Evolutionary conservation across 1,140 invertebrate genomes (phyloP).

Genomic region (Cydia fagiglandana): DNA sequence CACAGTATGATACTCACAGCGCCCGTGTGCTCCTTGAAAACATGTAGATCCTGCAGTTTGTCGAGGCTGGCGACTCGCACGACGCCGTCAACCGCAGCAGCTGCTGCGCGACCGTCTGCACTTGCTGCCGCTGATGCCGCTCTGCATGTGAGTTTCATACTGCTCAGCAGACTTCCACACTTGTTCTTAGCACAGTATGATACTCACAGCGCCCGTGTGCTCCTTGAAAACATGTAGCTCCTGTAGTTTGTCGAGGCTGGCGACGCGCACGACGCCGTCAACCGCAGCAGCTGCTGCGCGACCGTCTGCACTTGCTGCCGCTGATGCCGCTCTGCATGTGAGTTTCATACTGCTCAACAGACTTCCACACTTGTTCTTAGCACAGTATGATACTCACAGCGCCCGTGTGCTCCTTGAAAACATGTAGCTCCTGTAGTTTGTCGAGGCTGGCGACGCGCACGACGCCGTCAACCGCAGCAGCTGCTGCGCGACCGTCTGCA

Average conservation of each 20-base stretch:
- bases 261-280: conserved; percentile 87
- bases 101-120: conserved; percentile 93
- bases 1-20: conserved; percentile 49
- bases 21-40: conserved; percentile 90
- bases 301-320: conserved; percentile 87
- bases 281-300: conserved; percentile 82
- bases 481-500: conserved; percentile 89
- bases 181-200: too few relatives aligned
- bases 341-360: too few relatives aligned
- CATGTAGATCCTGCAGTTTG: conserved; percentile 91
- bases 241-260: conserved; percentile 44
- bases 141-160: too few relatives aligned
- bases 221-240: conserved; percentile 10
- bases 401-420: conserved; percentile 90
- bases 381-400: conserved; percentile 34
- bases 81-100: conserved; percentile 93
- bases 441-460: conserved; percentile 94
- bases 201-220: conserved; percentile 35
- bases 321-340: too few relatives aligned
- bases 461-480: conserved; percentile 87
- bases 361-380: too few relatives aligned
- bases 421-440: conserved; percentile 91
- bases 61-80: conserved; percentile 94
- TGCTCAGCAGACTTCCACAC: too few relatives aligned
- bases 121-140: conserved; percentile 89